Evolutionary conservation across 1,140 invertebrate species (phyloP).

Genomic region (Ctenoplectra terminalis): DNA sequence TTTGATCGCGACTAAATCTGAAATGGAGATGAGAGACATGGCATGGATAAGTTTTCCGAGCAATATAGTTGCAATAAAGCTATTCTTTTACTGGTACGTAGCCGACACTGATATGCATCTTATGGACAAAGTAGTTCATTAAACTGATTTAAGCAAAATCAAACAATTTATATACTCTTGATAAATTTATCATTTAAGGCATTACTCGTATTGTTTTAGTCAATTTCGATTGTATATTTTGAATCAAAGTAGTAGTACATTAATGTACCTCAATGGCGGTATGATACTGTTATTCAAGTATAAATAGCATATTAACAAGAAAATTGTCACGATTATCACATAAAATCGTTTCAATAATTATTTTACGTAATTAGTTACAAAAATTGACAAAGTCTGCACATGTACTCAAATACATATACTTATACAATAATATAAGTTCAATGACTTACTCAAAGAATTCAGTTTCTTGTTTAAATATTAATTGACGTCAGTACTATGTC

Average conservation of each 20-base stretch:
- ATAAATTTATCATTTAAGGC: too few relatives aligned
- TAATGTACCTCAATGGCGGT: too few relatives aligned
- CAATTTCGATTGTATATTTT: not conserved
- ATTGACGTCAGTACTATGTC: too few relatives aligned
- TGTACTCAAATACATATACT: too few relatives aligned
- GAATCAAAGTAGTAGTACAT: too few relatives aligned
- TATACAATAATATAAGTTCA: too few relatives aligned
- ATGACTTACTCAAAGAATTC: too few relatives aligned
- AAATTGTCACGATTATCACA: not conserved
- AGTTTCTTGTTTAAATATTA: too few relatives aligned
- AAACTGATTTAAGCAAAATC: not conserved
- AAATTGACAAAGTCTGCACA: too few relatives aligned
- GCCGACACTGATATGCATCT: conserved; percentile 6
- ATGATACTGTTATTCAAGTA: not conserved
- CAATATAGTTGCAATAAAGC: not conserved
- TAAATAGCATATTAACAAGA: not conserved
- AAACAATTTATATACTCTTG: not conserved
- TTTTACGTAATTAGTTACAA: too few relatives aligned
- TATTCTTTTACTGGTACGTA: not conserved
- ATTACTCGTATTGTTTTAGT: not conserved
- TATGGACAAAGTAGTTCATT: not conserved
- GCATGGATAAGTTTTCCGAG: not conserved
- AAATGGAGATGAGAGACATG: not conserved
- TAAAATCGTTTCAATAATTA: not conserved
- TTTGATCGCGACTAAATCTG: not conserved